phyloP scores from a whole-genome alignment of 2,113 vertebrate species.

The Archocentrus centrarchus region DNA sequence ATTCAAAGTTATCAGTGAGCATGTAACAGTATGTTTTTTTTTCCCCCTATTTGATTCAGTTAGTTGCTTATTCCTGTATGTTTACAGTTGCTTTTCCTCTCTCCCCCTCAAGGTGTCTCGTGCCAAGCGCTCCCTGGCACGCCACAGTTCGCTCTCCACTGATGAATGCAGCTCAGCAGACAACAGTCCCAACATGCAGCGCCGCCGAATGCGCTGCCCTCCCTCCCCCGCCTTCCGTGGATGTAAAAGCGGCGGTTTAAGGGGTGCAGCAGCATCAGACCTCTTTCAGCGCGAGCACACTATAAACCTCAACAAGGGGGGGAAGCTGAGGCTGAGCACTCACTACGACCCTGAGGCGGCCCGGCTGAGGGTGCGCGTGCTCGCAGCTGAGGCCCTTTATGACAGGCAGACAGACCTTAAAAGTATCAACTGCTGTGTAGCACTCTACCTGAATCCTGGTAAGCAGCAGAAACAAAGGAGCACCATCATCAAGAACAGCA shows the following conservation, averaged over 20 bases:
- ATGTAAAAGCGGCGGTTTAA: constrained; percentile 46
- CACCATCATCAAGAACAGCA: constrained; percentile 96
- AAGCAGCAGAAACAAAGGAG: constrained; percentile 97
- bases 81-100: constrained; percentile 9
- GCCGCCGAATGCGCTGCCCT: constrained; percentile 82
- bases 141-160: constrained; percentile 92
- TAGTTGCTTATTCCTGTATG: neutral
- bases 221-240: constrained; percentile 76
- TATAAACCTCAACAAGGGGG: constrained; percentile 84
- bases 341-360: constrained; percentile 89
- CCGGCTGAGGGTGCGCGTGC: constrained; percentile 86
- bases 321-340: constrained; percentile 86
- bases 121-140: constrained; percentile 89
- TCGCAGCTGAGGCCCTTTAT: constrained; percentile 89
- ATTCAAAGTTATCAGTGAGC: neutral
- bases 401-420: constrained; percentile 87
- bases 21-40: neutral
- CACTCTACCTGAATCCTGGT: constrained; percentile 92
- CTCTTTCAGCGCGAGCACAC: constrained; percentile 83
- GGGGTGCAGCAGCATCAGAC: constrained; percentile 23
- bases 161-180: constrained; percentile 93
- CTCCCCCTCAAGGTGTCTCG: constrained; percentile 82
- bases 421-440: constrained; percentile 95
- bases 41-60: neutral
- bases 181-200: constrained; percentile 90